Evolutionary conservation across 2,888 invertebrate genomes (phyloP), one percentile per base, ranked within the genome.

Genomic region (Imbricaverruca yamaguchii): DNA sequence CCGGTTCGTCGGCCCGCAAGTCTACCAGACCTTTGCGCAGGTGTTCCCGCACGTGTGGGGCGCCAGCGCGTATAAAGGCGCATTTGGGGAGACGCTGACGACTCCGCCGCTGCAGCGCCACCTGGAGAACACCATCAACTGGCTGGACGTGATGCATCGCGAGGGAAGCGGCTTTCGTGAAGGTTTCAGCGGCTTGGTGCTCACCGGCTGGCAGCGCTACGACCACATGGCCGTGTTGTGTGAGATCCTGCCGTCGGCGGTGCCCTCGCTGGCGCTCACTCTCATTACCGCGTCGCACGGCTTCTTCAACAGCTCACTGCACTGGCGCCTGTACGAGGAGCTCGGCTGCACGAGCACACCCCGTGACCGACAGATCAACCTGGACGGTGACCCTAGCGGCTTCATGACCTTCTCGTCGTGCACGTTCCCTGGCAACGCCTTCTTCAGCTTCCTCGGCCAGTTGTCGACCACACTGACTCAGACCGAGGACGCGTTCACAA

Each of bases 11-110:
- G 83, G 88, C 85, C 85, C 87, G 84, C 83, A 86, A 86, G 83
- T 86, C 84, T 85, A 86, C 86, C 82, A 84, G 84, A 82, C 91
- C 84, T 92, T 92, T 84, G 89, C 91, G 0, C 89, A 90, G 39
- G 90, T 92, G 13, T 93, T 93, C 85, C 89, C 90, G 9, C 90
- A 91, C 0, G 91, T 92, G 15, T 93, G 93, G 93, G 90, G 91
- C 4, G 92, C 93, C 1, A 92, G 92, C 8, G 93, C 93, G 0
- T 93, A 91, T 86, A 93, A 93, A 86, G 93, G 92, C 1, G 92
- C 92, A 8, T 92, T 92, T 84, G 92, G 92, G 0, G 92, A 93
- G 86, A 91, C 91, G 6, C 85, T 92, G 78, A 90, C 91, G 84
- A 89, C 92, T 82, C 92, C 92, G 10, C 91, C 92, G 82, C 89